These are phyloP conservation scores for Chrysodeixis includens DNA, from an alignment of 2,888 invertebrate genomes.

Conservation along the genomic window DNA sequence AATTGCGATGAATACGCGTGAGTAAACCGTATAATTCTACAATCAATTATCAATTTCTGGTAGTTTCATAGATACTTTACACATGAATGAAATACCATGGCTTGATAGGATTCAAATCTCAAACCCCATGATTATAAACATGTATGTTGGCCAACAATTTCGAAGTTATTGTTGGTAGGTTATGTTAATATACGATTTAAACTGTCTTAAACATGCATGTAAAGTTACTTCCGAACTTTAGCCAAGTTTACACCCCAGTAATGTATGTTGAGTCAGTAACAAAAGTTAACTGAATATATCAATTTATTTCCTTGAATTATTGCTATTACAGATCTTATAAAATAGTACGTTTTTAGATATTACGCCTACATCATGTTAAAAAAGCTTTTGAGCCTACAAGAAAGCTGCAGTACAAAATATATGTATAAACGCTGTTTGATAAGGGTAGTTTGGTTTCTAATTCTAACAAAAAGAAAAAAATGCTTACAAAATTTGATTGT, in stretches of 20 bases:
- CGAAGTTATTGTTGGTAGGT: neutral
- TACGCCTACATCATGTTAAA: no score
- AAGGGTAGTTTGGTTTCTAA: no score
- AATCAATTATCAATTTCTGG: neutral
- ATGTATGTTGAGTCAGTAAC: neutral
- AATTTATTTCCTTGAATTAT: no score
- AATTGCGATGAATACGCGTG: no score
- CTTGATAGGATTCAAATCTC: neutral
- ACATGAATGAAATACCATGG: neutral
- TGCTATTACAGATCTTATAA: no score
- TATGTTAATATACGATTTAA: conserved; percentile 2
- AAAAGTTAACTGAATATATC: neutral
- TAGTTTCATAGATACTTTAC: neutral
- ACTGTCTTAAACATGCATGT: conserved; percentile 2
- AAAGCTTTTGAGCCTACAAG: no score
- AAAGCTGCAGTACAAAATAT: no score
- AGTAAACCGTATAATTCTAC: no score
- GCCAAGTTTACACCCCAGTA: neutral
- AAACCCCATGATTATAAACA: neutral
- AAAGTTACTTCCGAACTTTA: neutral
- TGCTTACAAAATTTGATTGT: no score
- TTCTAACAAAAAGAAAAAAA: no score
- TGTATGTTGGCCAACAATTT: neutral
- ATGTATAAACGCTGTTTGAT: no score
- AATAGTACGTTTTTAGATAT: no score